A percentile compares a stretch with the other conserved stretches of the same genome.
These are phyloP conservation scores for Zeugodacus cucurbitae DNA, from an alignment of 1,140 invertebrate species.

Conservation along the genomic window DNA sequence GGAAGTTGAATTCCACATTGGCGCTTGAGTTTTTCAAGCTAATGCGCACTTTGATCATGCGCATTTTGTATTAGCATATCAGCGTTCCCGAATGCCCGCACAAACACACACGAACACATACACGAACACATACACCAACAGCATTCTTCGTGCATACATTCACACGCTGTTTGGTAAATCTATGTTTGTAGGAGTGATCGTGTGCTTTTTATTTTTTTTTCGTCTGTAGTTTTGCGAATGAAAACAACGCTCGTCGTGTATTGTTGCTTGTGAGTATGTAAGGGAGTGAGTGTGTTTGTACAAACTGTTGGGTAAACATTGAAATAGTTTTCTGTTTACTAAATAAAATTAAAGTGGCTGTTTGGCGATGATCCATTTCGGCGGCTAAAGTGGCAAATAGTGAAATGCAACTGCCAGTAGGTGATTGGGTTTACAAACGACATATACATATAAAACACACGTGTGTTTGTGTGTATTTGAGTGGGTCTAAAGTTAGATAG, in stretches of 20 bases:
- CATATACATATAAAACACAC: too few relatives aligned
- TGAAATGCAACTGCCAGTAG: neutral
- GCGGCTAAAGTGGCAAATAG: neutral
- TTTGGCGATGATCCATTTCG: neutral
- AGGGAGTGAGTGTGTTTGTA: too few relatives aligned
- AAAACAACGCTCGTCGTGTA: neutral
- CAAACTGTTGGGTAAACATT: conserved; percentile 8
- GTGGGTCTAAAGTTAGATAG: neutral
- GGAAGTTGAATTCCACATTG: conserved; percentile 22
- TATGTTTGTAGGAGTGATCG: neutral
- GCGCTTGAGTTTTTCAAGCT: neutral
- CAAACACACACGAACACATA: neutral
- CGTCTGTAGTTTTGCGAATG: neutral
- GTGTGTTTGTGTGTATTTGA: neutral
- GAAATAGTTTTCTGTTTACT: conserved; percentile 7
- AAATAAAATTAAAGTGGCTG: neutral
- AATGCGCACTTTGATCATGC: conserved; percentile 38
- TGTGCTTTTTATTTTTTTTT: neutral
- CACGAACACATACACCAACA: neutral
- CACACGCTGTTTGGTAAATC: neutral
- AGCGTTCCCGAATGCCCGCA: neutral
- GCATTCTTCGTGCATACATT: neutral
- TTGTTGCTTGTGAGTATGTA: neutral
- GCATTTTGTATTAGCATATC: neutral
- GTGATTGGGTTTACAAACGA: neutral